Percentiles rank a stretch among this genome's conserved stretches.
phyloP scores from a whole-genome alignment of 2,113 vertebrate genomes.

The Athene noctua region DNA sequence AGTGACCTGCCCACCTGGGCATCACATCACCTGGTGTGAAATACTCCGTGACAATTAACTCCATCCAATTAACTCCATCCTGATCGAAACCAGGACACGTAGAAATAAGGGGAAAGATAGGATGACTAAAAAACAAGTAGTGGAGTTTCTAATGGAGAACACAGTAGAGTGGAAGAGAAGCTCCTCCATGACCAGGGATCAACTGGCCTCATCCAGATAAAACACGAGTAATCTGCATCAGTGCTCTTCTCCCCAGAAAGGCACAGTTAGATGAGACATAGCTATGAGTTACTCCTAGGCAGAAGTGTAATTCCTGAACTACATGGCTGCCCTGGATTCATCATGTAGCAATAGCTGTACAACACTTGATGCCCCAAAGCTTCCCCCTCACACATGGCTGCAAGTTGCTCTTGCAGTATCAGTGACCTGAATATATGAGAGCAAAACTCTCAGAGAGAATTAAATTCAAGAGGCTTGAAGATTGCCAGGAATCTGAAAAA shows the following conservation, averaged over 20 bases:
- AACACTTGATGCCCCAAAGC: constrained; percentile 12
- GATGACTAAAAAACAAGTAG: neutral
- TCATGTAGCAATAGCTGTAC: neutral
- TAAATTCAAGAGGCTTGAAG: constrained; percentile 65
- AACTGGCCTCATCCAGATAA: neutral
- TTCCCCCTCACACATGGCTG: constrained; percentile 7
- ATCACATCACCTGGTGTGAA: too few relatives aligned
- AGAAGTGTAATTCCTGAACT: neutral
- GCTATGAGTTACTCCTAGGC: neutral
- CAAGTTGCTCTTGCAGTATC: constrained; percentile 50
- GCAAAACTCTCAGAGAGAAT: constrained; percentile 73
- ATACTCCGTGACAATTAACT: too few relatives aligned
- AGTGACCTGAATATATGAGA: constrained; percentile 69
- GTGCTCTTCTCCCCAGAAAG: neutral
- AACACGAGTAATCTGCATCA: neutral
- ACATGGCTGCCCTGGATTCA: neutral
- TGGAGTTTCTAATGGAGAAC: neutral
- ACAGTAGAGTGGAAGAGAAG: neutral
- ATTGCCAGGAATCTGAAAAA: constrained; percentile 73
- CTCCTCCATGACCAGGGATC: neutral
- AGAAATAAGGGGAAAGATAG: neutral
- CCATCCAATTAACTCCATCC: too few relatives aligned
- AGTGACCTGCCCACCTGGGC: too few relatives aligned
- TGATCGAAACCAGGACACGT: neutral
- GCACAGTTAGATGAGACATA: neutral